Conservation (phyloP, 2,113 vertebrate genomes). For the Calyptomena viridis region DNA sequence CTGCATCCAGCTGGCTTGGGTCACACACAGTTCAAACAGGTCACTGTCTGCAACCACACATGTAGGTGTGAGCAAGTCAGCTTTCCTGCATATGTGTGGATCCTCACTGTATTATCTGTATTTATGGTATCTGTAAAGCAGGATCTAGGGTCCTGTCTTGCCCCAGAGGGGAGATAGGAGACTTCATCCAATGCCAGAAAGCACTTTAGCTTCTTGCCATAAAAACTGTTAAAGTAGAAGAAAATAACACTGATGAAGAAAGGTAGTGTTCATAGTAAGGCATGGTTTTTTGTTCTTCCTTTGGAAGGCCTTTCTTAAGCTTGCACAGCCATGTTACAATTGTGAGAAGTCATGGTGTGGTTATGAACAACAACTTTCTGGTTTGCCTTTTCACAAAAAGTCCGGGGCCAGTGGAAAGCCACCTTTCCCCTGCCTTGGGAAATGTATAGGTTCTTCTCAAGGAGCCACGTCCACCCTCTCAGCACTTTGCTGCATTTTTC, state of each 20-base stretch:
- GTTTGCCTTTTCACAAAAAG: background rate
- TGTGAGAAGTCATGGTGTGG: background rate
- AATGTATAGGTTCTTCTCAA: background rate
- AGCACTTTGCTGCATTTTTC: background rate
- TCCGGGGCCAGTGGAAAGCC: background rate
- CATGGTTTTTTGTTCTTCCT: background rate
- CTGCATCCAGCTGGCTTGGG: background rate
- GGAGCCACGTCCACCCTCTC: background rate
- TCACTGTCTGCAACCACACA: fast-evolving
- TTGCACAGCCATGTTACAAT: fast-evolving
- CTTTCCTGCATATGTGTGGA: background rate
- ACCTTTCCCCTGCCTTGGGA: background rate
- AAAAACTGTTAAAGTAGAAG: background rate
- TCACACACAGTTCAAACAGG: background rate
- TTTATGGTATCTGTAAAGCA: background rate
- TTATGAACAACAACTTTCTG: background rate
- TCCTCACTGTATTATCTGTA: background rate
- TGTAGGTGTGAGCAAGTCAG: background rate
- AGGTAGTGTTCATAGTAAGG: background rate
- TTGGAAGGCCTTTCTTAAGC: background rate
- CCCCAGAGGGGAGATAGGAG: background rate
- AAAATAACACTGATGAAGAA: background rate
- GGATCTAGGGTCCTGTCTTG: background rate
- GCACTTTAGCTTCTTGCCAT: background rate
- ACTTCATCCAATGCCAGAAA: background rate